Evolutionary conservation across 2,113 vertebrate species (phyloP).

Genomic region (Gila orcuttii): DNA sequence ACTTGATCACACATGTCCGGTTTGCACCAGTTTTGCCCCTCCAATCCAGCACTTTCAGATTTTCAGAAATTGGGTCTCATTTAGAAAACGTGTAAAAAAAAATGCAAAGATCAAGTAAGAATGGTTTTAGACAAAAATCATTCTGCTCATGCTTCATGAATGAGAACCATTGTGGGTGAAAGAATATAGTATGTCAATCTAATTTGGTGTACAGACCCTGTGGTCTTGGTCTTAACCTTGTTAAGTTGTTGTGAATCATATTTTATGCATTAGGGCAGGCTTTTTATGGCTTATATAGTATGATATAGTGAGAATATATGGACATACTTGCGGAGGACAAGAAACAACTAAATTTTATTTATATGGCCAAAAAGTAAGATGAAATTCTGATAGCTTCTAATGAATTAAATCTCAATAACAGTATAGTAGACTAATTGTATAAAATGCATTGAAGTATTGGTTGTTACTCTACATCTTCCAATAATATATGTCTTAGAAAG

Average conservation of each 20-base stretch:
- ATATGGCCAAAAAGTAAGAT: not conserved
- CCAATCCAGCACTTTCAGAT: not conserved
- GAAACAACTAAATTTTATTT: not conserved
- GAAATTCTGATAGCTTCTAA: not conserved
- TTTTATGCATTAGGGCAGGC: not conserved
- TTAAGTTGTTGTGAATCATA: not conserved
- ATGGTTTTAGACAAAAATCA: not conserved
- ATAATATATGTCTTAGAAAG: not conserved
- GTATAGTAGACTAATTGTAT: not conserved
- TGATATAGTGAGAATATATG: not conserved
- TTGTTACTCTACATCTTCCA: not conserved
- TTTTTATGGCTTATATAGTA: not conserved
- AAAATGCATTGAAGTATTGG: not conserved
- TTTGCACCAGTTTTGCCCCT: not conserved
- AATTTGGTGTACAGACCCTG: not conserved
- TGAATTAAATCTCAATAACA: too few species aligned
- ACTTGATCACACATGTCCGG: not conserved
- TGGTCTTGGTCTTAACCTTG: not conserved
- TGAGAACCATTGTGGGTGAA: not conserved
- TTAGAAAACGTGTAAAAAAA: not conserved
- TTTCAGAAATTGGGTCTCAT: not conserved
- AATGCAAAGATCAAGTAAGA: not conserved
- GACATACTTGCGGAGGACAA: not conserved
- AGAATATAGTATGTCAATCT: not conserved
- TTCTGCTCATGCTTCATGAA: not conserved